A percentile compares a stretch with the other conserved stretches of the same genome.
Conservation (phyloP, 2,113 vertebrate genomes). For the Helogale parvula region DNA sequence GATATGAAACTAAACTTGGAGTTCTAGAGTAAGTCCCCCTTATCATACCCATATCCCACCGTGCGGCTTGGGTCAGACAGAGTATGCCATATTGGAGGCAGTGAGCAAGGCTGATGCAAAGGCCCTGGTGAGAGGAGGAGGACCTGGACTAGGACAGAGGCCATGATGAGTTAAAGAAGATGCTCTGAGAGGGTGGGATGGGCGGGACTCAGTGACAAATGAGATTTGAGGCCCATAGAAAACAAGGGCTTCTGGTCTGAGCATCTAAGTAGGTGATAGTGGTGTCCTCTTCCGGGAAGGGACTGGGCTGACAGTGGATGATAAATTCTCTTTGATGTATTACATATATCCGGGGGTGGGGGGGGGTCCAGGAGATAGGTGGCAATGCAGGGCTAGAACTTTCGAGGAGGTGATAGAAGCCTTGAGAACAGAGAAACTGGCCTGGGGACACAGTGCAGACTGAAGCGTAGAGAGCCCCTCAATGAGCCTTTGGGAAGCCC, state of each 20-base stretch:
- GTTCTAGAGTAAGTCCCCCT: neutral
- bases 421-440: neutral
- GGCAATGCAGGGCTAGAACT: neutral
- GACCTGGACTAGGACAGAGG: neutral
- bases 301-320: neutral
- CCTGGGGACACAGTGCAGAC: neutral
- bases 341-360: neutral
- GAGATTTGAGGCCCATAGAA: neutral
- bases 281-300: neutral
- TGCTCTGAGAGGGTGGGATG: neutral
- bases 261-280: neutral
- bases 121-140: neutral
- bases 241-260: neutral
- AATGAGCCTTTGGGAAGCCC: neutral
- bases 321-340: neutral
- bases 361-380: neutral
- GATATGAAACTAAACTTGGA: neutral
- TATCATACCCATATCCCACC: neutral
- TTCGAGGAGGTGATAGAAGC: neutral
- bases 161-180: neutral
- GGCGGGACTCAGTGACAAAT: neutral
- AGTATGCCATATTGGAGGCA: neutral
- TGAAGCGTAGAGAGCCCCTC: neutral
- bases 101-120: neutral
- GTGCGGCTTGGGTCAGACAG: neutral